Evolutionary conservation across 2,888 invertebrate genomes (phyloP), one percentile per base, ranked within the genome.

Genomic region (Drosophila anceps): DNA sequence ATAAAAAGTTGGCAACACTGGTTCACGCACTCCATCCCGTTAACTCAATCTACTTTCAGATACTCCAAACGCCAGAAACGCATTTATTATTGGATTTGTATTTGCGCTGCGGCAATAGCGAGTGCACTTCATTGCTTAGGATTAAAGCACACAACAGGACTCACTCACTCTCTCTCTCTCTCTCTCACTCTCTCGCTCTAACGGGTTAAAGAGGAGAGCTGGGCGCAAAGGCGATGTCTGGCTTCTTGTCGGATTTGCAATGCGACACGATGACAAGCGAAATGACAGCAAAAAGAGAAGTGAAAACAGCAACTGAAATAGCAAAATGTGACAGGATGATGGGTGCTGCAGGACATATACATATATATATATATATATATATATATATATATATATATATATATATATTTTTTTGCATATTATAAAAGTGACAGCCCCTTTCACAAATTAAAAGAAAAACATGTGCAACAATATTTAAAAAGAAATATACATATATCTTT

Each of bases 261-360:
- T 79, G 72, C 66, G 55, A 74, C 66, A 76, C 69, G 64, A 65
- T 62, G 59, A 65, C 67, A 65, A 62, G 65, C 60, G 51, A 61
- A 59, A 60, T 51, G 43, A 61, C 41, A 62, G 41, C 27, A 61
- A 37, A 69, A 63, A 39, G 2, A 35, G 27, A 29, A 48, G 37
- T 37, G 63, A 55, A 68, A 71, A 46, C 54, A 61, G 63, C 73
- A 61, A 70, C 48, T 43, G 44, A 69, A 67, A 62, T 53, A 75
- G 69, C 64, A 79, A 79, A 79, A 79, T 79, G 72, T 75, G 83
- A 85, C 85, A 82, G 76, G 76, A 82, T 80, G 64, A 69, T 54
- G 64, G 69, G 57, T 67, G 73, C 85, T 83, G 83, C 81, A 85
- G 82, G 83, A 82, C 67, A 82, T 85, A 3, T 24, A 3, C 4